These are phyloP conservation scores for Gymnobelideus leadbeateri DNA, from an alignment of 2,113 vertebrate genomes.

Conservation along the genomic window DNA sequence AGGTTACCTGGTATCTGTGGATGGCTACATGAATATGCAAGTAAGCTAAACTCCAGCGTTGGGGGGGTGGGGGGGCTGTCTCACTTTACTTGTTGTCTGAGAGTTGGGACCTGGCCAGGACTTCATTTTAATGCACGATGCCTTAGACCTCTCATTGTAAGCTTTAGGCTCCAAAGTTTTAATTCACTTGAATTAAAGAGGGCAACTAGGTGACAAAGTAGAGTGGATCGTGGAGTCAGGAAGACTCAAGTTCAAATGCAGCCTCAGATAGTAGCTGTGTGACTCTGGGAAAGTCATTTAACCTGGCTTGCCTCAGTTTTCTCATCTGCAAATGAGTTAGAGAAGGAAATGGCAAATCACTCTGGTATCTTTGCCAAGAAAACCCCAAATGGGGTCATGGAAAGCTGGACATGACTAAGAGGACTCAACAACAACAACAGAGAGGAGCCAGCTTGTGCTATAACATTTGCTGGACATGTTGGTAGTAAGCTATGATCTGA, in stretches of 20 bases:
- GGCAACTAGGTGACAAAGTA: not conserved
- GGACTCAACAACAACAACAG: no score
- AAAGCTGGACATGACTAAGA: no score
- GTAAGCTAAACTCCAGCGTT: constrained; percentile 82
- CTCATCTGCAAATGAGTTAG: no score
- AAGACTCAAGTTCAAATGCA: not conserved
- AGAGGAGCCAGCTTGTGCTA: not conserved
- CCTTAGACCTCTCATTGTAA: not conserved
- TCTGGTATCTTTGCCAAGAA: no score
- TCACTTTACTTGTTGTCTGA: not conserved
- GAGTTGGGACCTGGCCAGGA: not conserved
- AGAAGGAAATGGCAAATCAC: not conserved
- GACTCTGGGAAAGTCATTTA: not conserved
- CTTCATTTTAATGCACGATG: not conserved
- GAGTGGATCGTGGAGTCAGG: no score
- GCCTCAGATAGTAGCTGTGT: not conserved
- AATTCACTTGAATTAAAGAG: not conserved
- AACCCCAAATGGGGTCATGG: no score
- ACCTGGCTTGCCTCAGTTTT: not conserved
- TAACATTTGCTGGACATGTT: not conserved
- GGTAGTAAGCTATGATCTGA: not conserved
- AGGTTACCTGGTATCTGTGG: constrained; percentile 97
- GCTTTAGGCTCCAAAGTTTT: not conserved
- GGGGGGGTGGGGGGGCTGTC: no score
- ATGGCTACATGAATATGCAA: constrained; percentile 99